Base-by-base conservation (phyloP, 2,888 invertebrate species). In the Heteromurus nitidus region DNA sequence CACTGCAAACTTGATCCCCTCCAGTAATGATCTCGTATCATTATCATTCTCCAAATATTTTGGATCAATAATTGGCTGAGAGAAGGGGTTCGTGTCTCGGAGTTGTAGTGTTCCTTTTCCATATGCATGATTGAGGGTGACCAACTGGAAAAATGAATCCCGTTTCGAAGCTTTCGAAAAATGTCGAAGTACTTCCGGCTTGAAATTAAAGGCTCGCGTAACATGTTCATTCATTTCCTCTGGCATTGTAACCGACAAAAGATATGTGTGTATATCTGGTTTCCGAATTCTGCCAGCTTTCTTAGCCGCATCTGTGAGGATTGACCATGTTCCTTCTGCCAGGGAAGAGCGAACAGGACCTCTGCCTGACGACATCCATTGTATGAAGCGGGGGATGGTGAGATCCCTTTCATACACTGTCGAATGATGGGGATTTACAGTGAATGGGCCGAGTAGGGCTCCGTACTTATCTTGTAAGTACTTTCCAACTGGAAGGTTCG, bases 391-490 rank as follows among this genome's bases (percentile, higher is more conserved):
- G 47, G n/a, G 47, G 36, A 36, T 47, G 11, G n/a, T n/a, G 3
- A 36, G 13, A 3, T 55, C 26, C 5, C 85, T 47, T 13, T 84
- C 80, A 42, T 69, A n/a, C n/a, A n/a, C n/a, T n/a, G n/a, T n/a
- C n/a, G n/a, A n/a, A n/a, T n/a, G n/a, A n/a, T n/a, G n/a, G n/a
- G n/a, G n/a, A 13, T 69, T 68, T 0, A 86, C 83, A 28, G 75
- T 42, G 65, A 86, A 86, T 0, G 86, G 86, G 1, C 86, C 86
- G 11, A 86, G 20, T 0, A 83, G 47, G 0, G 84, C 80, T 3
- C 85, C 86, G 58, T 84, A 85, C 50, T 86, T 84, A 65, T 86
- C 86, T 76, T 86, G 86, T 9, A 86, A 28, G 20, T 82, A 72
- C 62, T 81, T 73, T 3, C 86, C 86, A 16, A 86, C 86, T 11